These are phyloP conservation scores for Oreocharis arfaki DNA, from an alignment of 2,113 vertebrate species.

Conservation along the genomic window DNA sequence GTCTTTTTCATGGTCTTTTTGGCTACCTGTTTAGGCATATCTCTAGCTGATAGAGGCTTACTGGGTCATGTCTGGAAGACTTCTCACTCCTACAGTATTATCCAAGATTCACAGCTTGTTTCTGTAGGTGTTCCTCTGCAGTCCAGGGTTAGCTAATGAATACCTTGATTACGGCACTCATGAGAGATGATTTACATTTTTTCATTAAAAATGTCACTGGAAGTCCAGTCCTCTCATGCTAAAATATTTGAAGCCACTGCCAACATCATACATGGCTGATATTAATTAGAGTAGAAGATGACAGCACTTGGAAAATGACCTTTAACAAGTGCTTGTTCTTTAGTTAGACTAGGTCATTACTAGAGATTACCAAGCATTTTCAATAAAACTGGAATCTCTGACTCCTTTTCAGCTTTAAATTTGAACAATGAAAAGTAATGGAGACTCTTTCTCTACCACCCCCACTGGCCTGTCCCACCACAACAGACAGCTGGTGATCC, in stretches of 20 bases:
- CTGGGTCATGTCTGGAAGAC: background rate
- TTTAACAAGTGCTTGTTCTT: slow-evolving; percentile 70
- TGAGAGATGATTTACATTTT: slow-evolving; percentile 60
- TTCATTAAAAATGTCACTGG: slow-evolving; percentile 73
- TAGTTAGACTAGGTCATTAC: slow-evolving; percentile 69
- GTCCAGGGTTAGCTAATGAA: slow-evolving; percentile 20
- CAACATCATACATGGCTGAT: slow-evolving; percentile 54
- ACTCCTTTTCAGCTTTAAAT: slow-evolving; percentile 5
- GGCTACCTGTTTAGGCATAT: background rate
- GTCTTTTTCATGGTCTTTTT: background rate
- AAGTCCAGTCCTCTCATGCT: slow-evolving; percentile 66
- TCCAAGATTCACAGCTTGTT: background rate
- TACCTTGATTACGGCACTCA: background rate
- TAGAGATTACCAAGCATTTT: slow-evolving; percentile 61
- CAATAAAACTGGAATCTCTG: slow-evolving; percentile 17
- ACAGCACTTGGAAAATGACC: slow-evolving; percentile 75
- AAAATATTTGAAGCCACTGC: slow-evolving; percentile 62
- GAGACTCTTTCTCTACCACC: background rate
- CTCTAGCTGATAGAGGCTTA: background rate
- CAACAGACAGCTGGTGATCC: background rate
- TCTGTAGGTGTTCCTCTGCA: background rate
- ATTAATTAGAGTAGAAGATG: slow-evolving; percentile 78
- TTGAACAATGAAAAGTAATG: background rate
- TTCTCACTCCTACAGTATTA: background rate
- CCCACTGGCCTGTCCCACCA: background rate